A percentile compares a stretch with the other conserved stretches of the same genome.
phyloP scores from a whole-genome alignment of 2,797 vertebrate genomes.

The Xiphorhynchus erythropygius region DNA sequence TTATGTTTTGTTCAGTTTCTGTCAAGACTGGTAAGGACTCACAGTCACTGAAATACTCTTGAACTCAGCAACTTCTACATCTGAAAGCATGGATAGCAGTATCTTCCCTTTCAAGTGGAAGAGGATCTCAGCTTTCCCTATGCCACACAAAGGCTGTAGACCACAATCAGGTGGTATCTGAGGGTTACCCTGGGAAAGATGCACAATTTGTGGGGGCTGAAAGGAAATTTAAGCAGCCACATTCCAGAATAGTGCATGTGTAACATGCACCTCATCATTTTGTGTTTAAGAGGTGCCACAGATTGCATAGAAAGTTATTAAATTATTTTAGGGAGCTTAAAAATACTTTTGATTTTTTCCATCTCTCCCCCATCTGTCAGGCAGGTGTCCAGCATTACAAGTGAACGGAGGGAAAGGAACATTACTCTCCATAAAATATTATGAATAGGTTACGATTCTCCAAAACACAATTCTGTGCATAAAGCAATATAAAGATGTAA shows the following conservation, averaged over 20 bases:
- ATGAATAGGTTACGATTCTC: constrained; percentile 16
- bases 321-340: constrained; percentile 55
- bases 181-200: not conserved
- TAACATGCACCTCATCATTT: constrained; percentile 22
- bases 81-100: not conserved
- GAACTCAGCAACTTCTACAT: not conserved
- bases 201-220: accelerated
- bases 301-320: constrained; percentile 58
- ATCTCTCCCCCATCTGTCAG: constrained; percentile 35
- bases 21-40: not conserved
- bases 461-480: constrained; percentile 26
- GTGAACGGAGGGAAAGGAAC: constrained; percentile 11
- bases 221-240: constrained; percentile 23
- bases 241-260: not conserved
- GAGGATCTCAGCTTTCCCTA: not conserved
- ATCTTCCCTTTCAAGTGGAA: not conserved
- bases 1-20: not conserved
- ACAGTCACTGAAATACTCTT: not conserved
- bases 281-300: constrained; percentile 55
- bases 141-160: not conserved
- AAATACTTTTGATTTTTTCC: constrained; percentile 42
- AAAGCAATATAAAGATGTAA: constrained; percentile 16
- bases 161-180: not conserved
- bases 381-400: constrained; percentile 45
- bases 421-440: constrained; percentile 51